Base-by-base conservation (phyloP, 2,888 invertebrate species). In the Polydrusus cervinus region DNA sequence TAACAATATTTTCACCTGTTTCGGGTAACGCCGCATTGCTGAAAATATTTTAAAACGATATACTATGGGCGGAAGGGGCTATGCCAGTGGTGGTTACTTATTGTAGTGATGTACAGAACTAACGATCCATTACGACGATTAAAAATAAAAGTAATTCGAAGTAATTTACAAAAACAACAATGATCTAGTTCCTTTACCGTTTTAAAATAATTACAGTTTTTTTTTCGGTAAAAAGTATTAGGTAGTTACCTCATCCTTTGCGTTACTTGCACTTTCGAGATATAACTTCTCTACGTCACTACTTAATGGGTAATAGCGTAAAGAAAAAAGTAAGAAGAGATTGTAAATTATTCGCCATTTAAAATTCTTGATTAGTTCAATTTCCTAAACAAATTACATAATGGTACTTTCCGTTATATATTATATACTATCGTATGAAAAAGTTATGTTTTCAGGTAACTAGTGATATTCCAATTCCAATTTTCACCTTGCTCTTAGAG, bases 291-390 rank as follows among this genome's bases (percentile, higher is more conserved):
- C 43, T 43, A 43, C 30, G 30, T 30, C 30, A 30, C 34, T 10
- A 34, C 10, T 25, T 25, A 25, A 5, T 5, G 25, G 5, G 25
- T 34, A 34, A 34, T 34, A 34, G 34, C 10, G 10, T 8, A n/a
- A 20, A 20, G 16, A 51, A 51, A 51, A 20, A 20, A 20, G 51
- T 51, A 51, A 14, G 47, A 51, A 51, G 51, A 51, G 51, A 51
- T 20, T 51, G 51, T 51, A 20, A 51, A 51, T 8, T 51, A 7
- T 1, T 49, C 14, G 16, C 16, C n/a, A 51, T 18, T 51, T 20
- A 51, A 51, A 51, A 51, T 51, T 9, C 13, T 43, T 10, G 13
- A 30, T 30, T 10, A 40, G 40, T 40, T 13, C 5, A 13, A 43
- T 43, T 43, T 43, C n/a, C 13, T n/a, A 43, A 43, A n/a, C 43